Percentiles rank a stretch among this genome's conserved stretches.
phyloP scores from a whole-genome alignment of 2,797 vertebrate species.

The Paguma larvata region DNA sequence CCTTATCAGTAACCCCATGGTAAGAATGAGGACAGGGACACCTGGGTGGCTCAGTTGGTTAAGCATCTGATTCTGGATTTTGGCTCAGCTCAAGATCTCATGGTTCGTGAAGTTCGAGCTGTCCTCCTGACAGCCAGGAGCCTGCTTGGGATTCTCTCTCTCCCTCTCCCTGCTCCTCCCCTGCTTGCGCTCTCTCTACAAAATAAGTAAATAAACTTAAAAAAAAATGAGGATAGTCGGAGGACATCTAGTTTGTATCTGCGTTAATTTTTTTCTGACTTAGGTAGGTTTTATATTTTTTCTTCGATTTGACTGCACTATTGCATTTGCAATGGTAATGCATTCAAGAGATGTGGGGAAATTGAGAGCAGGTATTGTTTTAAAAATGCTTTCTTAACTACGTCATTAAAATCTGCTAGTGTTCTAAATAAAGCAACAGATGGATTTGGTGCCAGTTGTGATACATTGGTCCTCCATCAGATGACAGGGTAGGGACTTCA shows the following conservation, averaged over 20 bases:
- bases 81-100: too few species aligned
- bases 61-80: too few species aligned
- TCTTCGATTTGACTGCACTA: neutral
- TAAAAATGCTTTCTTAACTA: conserved; percentile 28
- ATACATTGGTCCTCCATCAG: neutral
- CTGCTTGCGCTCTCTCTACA: too few species aligned
- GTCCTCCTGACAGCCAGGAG: too few species aligned
- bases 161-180: too few species aligned
- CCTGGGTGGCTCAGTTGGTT: too few species aligned
- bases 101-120: too few species aligned
- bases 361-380: neutral
- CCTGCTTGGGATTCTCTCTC: too few species aligned
- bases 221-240: neutral
- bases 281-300: neutral
- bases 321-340: conserved; percentile 14
- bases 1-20: neutral
- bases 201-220: too few species aligned
- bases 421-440: conserved; percentile 19
- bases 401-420: neutral
- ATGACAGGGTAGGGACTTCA: neutral
- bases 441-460: conserved; percentile 1
- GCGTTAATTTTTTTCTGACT: neutral
- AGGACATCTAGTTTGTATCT: neutral
- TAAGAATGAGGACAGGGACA: neutral
- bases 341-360: neutral